These are phyloP conservation scores for Dilophus febrilis DNA, from an alignment of 2,888 invertebrate species.

Conservation along the genomic window DNA sequence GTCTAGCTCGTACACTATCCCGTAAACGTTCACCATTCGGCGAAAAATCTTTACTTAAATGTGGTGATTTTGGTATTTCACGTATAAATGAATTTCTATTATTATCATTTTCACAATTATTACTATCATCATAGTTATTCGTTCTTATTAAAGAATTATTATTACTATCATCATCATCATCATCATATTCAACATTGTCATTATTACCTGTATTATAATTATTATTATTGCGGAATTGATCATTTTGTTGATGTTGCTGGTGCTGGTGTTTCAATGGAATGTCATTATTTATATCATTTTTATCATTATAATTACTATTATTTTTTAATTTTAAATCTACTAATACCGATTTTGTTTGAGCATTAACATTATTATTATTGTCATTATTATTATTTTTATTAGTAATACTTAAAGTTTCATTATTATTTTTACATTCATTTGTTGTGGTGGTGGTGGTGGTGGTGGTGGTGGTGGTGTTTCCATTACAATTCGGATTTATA, in stretches of 20 bases:
- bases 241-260: no score
- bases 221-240: no score
- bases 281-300: background rate
- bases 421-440: background rate
- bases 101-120: background rate
- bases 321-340: no score
- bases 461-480: no score
- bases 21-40: conserved; percentile 28
- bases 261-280: background rate
- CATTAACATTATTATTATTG: background rate
- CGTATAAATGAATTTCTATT: conserved; percentile 7
- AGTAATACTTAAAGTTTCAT: background rate
- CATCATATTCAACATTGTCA: background rate
- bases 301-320: no score
- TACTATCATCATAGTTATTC: background rate
- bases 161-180: background rate
- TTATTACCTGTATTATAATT: no score
- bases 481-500: background rate
- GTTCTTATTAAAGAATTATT: no score
- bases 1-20: conserved; percentile 27
- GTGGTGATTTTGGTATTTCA: conserved; percentile 29
- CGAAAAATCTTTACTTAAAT: conserved; percentile 29
- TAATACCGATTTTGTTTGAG: background rate
- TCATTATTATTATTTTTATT: conserved; percentile 1
- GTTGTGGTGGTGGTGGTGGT: background rate